Evolutionary conservation across 2,888 invertebrate genomes (phyloP).

Genomic region (Kryphioiulus occultus): DNA sequence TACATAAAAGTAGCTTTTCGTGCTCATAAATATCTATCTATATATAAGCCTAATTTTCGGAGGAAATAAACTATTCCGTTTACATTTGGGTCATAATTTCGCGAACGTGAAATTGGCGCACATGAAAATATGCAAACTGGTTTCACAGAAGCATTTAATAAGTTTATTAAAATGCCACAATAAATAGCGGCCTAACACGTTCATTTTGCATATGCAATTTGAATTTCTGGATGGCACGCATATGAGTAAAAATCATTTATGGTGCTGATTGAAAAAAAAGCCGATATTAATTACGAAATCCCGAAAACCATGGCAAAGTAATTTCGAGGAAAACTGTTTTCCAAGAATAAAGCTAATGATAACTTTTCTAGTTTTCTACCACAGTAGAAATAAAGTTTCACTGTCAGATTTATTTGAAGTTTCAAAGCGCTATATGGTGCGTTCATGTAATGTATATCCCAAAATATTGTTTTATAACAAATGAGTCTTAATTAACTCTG

Average conservation of each 20-base stretch:
- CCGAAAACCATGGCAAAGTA: not conserved
- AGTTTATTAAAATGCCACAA: not conserved
- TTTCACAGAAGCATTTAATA: not conserved
- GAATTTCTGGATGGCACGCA: not conserved
- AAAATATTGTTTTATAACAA: too few relatives aligned
- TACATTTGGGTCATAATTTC: conserved; percentile 20
- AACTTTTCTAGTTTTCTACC: too few relatives aligned
- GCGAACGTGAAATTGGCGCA: not conserved
- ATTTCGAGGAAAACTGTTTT: not conserved
- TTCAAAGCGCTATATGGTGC: too few relatives aligned
- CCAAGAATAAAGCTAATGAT: not conserved
- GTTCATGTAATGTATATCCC: too few relatives aligned
- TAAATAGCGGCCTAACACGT: not conserved
- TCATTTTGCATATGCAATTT: not conserved
- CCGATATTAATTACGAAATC: not conserved
- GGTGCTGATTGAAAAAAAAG: not conserved
- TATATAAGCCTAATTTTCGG: not conserved
- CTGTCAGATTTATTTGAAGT: too few relatives aligned
- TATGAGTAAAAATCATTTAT: not conserved
- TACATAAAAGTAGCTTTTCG: not conserved
- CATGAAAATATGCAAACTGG: not conserved
- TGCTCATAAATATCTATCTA: not conserved
- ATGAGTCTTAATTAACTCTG: too few relatives aligned
- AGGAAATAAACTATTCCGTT: not conserved
- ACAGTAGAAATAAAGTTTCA: too few relatives aligned